phyloP scores from a whole-genome alignment of 1,140 invertebrate species.

The Diorhabda elongata region DNA sequence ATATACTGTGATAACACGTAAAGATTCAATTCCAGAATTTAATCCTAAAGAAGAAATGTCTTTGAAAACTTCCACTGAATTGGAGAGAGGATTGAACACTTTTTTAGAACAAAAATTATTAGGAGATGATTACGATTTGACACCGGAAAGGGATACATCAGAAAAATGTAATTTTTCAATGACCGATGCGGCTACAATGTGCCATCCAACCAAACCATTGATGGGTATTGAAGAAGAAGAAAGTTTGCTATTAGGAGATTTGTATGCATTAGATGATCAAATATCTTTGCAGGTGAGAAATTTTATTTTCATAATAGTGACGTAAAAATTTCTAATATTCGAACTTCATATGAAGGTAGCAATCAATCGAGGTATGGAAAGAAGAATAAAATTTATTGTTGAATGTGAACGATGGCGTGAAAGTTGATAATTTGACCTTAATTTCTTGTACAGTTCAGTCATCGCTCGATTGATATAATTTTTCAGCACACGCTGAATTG shows the following conservation, averaged over 20 bases:
- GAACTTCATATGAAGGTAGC: too few species aligned
- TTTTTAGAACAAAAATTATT: constrained; percentile 21
- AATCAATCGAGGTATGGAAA: too few species aligned
- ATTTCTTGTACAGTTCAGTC: too few species aligned
- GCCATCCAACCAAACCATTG: background rate
- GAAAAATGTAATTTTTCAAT: constrained; percentile 30
- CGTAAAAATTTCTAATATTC: too few species aligned
- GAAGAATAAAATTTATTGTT: too few species aligned
- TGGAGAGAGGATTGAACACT: background rate
- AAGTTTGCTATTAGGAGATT: background rate
- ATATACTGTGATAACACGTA: constrained; percentile 9
- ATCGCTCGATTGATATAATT: too few species aligned
- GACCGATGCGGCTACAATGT: constrained; percentile 23
- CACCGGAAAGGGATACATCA: constrained; percentile 22
- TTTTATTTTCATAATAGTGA: too few species aligned
- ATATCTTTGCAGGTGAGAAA: background rate
- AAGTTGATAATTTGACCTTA: too few species aligned
- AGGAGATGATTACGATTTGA: constrained; percentile 28
- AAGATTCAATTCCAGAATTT: background rate
- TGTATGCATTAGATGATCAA: background rate
- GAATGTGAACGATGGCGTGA: too few species aligned
- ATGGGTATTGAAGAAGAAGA: background rate
- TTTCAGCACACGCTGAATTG: too few species aligned
- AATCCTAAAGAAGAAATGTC: background rate
- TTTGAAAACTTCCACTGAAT: background rate